These are phyloP conservation scores for Stenopsyche tienmushanensis DNA, from an alignment of 1,140 invertebrate genomes.

Conservation along the genomic window DNA sequence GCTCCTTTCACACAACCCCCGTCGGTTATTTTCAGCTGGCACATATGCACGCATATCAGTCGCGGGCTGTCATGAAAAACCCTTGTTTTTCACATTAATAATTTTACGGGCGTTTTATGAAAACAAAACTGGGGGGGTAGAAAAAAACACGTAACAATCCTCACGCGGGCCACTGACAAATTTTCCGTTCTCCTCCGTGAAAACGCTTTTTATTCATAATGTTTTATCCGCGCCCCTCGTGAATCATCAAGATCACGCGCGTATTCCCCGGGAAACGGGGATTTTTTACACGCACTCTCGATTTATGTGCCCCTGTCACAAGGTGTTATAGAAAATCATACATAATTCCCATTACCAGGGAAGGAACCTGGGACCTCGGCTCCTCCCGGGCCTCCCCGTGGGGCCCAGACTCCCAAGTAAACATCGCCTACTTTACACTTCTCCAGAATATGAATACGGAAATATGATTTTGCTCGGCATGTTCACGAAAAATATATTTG, in stretches of 20 bases:
- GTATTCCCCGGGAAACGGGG: conserved; percentile 21
- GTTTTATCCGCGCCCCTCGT: background rate
- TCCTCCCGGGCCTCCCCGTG: background rate
- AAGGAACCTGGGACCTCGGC: conserved; percentile 1
- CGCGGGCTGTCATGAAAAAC: too few species aligned
- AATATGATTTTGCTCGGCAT: conserved; percentile 12
- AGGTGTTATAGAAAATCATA: conserved; percentile 42
- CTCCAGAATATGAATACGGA: conserved; percentile 16
- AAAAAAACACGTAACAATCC: conserved; percentile 30
- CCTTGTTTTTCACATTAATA: too few species aligned
- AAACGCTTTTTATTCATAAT: conserved; percentile 12
- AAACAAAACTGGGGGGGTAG: too few species aligned
- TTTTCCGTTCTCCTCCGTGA: background rate
- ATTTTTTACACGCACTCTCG: conserved; percentile 38
- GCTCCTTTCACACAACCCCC: too few species aligned
- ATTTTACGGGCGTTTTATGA: too few species aligned
- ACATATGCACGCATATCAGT: too few species aligned
- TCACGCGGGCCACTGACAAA: background rate
- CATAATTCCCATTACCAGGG: conserved; percentile 37
- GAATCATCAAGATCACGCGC: conserved; percentile 25
- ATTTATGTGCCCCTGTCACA: conserved; percentile 40
- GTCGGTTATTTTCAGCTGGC: too few species aligned
- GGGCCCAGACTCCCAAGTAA: too few species aligned
- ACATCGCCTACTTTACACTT: too few species aligned
- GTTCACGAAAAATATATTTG: conserved; percentile 26